Evolutionary conservation across 2,797 vertebrate genomes (phyloP).

Genomic region (Spinibarbus caldwelli): DNA sequence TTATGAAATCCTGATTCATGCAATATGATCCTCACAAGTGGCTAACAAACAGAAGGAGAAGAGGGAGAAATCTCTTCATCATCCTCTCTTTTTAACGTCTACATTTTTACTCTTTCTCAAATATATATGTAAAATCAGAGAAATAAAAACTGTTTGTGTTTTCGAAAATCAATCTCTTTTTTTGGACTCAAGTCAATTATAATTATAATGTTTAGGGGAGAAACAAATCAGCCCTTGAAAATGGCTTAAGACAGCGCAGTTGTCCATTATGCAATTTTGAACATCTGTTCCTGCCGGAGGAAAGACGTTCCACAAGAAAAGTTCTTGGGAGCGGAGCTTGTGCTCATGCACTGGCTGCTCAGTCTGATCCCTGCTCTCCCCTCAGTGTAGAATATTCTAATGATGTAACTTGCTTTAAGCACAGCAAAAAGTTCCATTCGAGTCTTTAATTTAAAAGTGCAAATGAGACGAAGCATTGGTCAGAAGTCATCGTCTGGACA

Average conservation of each 20-base stretch:
- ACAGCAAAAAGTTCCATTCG: background rate
- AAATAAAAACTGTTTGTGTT: background rate
- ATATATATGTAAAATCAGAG: background rate
- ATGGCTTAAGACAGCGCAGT: slow-evolving; percentile 66
- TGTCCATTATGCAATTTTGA: slow-evolving; percentile 67
- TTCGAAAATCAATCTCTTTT: background rate
- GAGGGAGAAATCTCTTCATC: background rate
- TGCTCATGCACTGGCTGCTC: slow-evolving; percentile 1
- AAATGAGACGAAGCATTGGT: background rate
- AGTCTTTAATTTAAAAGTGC: slow-evolving; percentile 39
- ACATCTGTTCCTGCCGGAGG: slow-evolving; percentile 63
- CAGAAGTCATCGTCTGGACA: background rate
- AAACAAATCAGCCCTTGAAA: slow-evolving; percentile 62
- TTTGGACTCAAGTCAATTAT: slow-evolving; percentile 33
- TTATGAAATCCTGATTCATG: slow-evolving; percentile 18
- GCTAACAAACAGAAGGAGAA: too few species aligned
- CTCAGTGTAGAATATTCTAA: slow-evolving; percentile 42
- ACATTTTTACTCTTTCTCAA: background rate
- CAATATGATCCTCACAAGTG: background rate
- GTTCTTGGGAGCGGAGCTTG: background rate
- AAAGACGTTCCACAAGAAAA: slow-evolving; percentile 32
- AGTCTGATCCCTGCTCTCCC: slow-evolving; percentile 27
- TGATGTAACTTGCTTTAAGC: slow-evolving; percentile 47
- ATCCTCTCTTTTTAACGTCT: background rate
- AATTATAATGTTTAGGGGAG: background rate